These are phyloP conservation scores for Drosophila trichaetosa DNA, from an alignment of 2,888 invertebrate species.

Conservation along the genomic window DNA sequence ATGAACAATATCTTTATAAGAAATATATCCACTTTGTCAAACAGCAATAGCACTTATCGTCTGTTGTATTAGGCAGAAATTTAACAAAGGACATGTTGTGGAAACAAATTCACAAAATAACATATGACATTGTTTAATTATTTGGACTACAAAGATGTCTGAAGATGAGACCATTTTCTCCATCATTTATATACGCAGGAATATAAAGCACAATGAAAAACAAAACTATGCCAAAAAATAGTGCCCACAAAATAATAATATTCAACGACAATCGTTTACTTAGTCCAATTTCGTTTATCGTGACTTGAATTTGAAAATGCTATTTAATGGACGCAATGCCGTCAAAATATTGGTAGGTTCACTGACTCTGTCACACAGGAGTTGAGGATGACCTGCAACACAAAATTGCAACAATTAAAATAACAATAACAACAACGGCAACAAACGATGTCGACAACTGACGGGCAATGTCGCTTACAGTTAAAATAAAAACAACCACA, in stretches of 20 bases:
- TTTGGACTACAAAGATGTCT: not conserved
- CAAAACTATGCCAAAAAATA: not conserved
- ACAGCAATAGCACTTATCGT: not conserved
- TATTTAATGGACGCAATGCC: constrained; percentile 23
- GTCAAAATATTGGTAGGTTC: constrained; percentile 31
- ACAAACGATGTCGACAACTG: constrained; percentile 32
- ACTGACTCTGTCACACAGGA: constrained; percentile 8
- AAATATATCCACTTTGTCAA: not conserved
- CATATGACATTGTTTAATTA: not conserved
- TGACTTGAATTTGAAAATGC: constrained; percentile 39
- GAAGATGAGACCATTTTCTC: not conserved
- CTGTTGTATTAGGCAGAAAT: not conserved
- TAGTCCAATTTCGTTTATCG: constrained; percentile 25
- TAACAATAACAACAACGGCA: constrained; percentile 30
- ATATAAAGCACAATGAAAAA: not conserved
- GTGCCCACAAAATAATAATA: no score
- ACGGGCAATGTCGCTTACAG: constrained; percentile 57
- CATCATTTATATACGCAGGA: not conserved
- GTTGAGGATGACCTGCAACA: constrained; percentile 15
- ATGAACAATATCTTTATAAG: not conserved
- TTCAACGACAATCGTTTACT: not conserved
- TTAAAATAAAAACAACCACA: constrained; percentile 25
- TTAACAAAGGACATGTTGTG: not conserved
- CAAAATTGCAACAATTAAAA: constrained; percentile 61
- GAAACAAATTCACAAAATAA: not conserved